These are phyloP conservation scores for Drosophila vallismaia DNA, from an alignment of 2,888 invertebrate species.

Conservation along the genomic window DNA sequence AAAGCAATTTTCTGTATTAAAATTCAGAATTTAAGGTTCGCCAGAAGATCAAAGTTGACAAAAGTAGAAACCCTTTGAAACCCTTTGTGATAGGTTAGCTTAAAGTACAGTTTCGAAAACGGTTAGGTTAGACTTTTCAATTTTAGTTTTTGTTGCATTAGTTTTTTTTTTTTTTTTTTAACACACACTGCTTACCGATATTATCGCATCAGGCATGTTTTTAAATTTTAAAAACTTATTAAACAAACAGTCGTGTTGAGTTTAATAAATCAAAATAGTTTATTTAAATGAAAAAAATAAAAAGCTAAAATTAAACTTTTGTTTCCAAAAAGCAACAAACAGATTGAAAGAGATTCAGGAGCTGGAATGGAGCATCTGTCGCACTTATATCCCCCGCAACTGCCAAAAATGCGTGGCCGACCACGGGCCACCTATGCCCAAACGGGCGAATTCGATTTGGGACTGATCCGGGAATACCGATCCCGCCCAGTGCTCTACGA, in stretches of 20 bases:
- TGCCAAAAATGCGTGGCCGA: constrained; percentile 71
- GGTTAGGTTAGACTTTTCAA: neutral
- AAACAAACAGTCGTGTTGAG: constrained; percentile 7
- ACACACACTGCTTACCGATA: neutral
- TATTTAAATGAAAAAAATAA: constrained; percentile 10
- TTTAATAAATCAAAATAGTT: constrained; percentile 21
- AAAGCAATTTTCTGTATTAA: neutral
- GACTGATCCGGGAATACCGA: constrained; percentile 82
- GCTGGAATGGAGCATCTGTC: constrained; percentile 21
- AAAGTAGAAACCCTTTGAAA: neutral
- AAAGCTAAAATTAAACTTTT: constrained; percentile 1
- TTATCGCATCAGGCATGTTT: neutral
- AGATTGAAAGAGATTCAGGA: neutral
- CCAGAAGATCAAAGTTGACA: neutral
- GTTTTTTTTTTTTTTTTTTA: neutral
- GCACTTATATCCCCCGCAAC: constrained; percentile 23
- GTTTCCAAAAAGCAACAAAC: constrained; percentile 7
- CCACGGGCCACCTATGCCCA: constrained; percentile 77
- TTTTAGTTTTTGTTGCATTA: neutral
- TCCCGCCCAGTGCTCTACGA: constrained; percentile 83
- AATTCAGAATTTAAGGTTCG: neutral
- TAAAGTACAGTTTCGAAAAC: neutral
- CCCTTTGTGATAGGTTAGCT: neutral
- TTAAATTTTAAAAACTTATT: neutral
- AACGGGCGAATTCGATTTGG: constrained; percentile 83